Base-by-base conservation (phyloP, 2,888 invertebrate species). In the Laothoe populi region DNA sequence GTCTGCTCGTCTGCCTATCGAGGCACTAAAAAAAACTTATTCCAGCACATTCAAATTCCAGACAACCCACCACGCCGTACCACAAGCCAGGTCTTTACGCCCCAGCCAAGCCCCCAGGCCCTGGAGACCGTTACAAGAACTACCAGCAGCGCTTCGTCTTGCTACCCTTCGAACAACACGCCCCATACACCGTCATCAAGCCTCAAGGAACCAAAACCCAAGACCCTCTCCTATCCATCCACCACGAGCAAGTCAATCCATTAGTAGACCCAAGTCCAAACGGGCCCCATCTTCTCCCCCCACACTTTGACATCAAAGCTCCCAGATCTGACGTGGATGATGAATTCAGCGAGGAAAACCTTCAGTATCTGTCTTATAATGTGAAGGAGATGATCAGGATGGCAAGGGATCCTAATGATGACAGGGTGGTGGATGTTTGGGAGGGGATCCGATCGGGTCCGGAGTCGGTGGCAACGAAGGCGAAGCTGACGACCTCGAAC, bases 401-500 rank as follows among this genome's bases (percentile, higher is more conserved):
- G 83, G 90, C 92, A 0, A 72, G 82, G 16, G 79, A 92, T 46
- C 88, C 86, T 57, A 72, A 83, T 42, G 87, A 90, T 66, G 87
- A 87, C 31, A 79, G 84, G 60, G 62, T 90, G 61, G 79, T 91
- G 57, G 89, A 91, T 58, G 83, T 90, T 0, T 89, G 84, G 82
- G 87, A 88, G 66, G 79, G 85, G 10, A 62, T 89, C 67, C 75
- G 85, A 73, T 77, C 86, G 60, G 77, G 82, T 64, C 79, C 76
- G 0, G 69, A 84, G 72, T 74, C 89, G 67, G 71, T 73, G 24
- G 81, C 91, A 0, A 86, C 90, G n/a, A 94, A 93, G 73, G 84
- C 90, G 0, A 94, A 95, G 53, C 87, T 94, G 1, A 95, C 94
- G 0, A 86, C 89, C 0, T 93, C 95, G 0, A 94, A 95, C 64